These are phyloP conservation scores for Drosophila rhopaloa DNA, from an alignment of 1,140 invertebrate species.

Conservation along the genomic window DNA sequence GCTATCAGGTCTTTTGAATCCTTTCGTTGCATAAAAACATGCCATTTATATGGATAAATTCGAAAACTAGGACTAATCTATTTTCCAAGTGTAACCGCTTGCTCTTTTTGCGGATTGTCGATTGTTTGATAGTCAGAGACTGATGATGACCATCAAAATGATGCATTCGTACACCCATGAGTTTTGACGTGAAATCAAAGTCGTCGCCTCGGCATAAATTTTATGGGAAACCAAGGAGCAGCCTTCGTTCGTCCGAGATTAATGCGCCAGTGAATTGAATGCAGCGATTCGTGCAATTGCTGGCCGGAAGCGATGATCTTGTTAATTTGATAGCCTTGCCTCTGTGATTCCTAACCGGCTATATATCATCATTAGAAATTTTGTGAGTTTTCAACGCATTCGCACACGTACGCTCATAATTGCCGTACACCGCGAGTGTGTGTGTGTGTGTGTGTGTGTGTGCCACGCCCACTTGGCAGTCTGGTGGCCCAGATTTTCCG, in stretches of 20 bases:
- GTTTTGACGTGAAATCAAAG: slow-evolving; percentile 82
- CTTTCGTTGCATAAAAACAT: too few species aligned
- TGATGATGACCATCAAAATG: slow-evolving; percentile 84
- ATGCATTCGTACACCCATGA: slow-evolving; percentile 83
- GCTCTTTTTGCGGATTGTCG: slow-evolving; percentile 42
- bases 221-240: slow-evolving; percentile 43
- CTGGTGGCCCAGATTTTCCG: slow-evolving; percentile 36
- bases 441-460: slow-evolving; percentile 1
- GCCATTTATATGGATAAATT: too few species aligned
- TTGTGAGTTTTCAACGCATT: slow-evolving; percentile 80
- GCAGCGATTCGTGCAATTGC: slow-evolving; percentile 42
- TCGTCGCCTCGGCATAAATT: slow-evolving; percentile 75
- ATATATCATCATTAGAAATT: slow-evolving; percentile 82
- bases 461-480: slow-evolving; percentile 12
- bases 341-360: slow-evolving; percentile 31
- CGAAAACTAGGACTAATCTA: not conserved
- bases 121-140: slow-evolving; percentile 83
- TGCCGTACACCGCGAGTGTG: slow-evolving; percentile 3
- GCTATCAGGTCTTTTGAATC: too few species aligned
- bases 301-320: slow-evolving; percentile 78
- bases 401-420: slow-evolving; percentile 67
- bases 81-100: slow-evolving; percentile 19
- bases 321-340: slow-evolving; percentile 78
- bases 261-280: slow-evolving; percentile 77
- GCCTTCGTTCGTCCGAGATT: slow-evolving; percentile 38